phyloP scores from a whole-genome alignment of 2,888 invertebrate species.

The Parnassius mnemosyne region DNA sequence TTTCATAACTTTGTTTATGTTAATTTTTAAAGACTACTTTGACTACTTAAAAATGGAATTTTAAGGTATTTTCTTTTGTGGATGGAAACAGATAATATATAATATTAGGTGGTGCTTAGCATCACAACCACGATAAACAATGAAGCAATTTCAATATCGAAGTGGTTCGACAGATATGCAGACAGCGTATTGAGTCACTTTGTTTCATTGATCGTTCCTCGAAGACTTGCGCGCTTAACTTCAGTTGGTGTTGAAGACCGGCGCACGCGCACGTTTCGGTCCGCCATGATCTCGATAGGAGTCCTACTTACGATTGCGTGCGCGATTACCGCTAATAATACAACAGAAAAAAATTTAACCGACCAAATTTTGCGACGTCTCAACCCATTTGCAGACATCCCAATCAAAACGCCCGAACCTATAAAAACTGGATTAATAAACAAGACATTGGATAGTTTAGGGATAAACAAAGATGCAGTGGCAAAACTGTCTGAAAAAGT shows the following conservation, averaged over 20 bases:
- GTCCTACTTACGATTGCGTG: constrained; percentile 56
- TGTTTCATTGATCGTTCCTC: constrained; percentile 36
- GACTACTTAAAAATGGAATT: too few species aligned
- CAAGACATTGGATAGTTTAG: constrained; percentile 42
- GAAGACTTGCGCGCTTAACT: constrained; percentile 28
- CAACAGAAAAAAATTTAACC: constrained; percentile 50
- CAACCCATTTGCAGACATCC: constrained; percentile 45
- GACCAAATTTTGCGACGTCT: constrained; percentile 46
- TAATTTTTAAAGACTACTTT: too few species aligned
- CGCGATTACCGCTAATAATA: constrained; percentile 45
- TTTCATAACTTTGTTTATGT: too few species aligned
- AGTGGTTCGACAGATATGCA: constrained; percentile 40
- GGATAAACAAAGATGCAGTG: constrained; percentile 52
- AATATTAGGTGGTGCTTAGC: background rate
- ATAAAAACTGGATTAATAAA: constrained; percentile 27
- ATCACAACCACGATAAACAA: constrained; percentile 33
- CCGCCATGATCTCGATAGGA: constrained; percentile 52
- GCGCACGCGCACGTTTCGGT: constrained; percentile 63
- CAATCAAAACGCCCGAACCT: constrained; percentile 48
- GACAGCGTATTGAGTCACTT: constrained; percentile 31
- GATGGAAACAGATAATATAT: too few species aligned
- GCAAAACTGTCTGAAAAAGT: constrained; percentile 50
- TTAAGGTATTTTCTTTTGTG: too few species aligned
- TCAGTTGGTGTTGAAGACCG: constrained; percentile 36
- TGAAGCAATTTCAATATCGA: constrained; percentile 50